Evolutionary conservation across 2,888 invertebrate species (phyloP).

Genomic region (Penaeus monodon): DNA sequence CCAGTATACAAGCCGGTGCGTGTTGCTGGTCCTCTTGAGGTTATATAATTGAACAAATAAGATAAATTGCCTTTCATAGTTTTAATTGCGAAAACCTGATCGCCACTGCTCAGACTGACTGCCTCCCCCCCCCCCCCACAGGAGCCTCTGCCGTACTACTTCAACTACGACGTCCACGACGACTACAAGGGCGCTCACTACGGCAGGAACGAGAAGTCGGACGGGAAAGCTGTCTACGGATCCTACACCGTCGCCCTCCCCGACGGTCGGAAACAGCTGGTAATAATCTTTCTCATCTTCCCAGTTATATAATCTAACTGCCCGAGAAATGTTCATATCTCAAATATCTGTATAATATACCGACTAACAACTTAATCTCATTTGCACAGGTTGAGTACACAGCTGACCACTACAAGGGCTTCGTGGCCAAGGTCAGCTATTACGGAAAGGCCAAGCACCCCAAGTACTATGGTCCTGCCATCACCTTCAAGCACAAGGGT

Average conservation of each 20-base stretch:
- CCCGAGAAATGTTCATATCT: no score
- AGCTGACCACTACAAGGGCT: constrained; percentile 40
- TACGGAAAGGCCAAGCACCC: constrained; percentile 52
- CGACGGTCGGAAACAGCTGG: constrained; percentile 28
- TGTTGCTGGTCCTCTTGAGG: no score
- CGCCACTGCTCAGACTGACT: no score
- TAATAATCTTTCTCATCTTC: no score
- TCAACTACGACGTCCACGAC: constrained; percentile 15
- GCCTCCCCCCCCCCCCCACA: neutral
- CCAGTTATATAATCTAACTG: no score
- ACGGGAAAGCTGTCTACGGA: constrained; percentile 32
- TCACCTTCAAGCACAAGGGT: constrained; percentile 33
- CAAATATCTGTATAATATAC: no score
- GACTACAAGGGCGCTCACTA: constrained; percentile 25
- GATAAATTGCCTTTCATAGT: no score
- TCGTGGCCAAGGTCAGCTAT: constrained; percentile 50
- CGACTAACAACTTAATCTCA: neutral
- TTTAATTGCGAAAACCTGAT: no score
- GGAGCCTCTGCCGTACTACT: constrained; percentile 38
- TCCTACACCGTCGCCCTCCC: constrained; percentile 31
- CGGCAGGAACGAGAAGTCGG: constrained; percentile 31
- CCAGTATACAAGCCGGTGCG: no score
- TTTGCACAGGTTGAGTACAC: constrained; percentile 33
- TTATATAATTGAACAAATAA: no score
- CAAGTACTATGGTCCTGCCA: constrained; percentile 34